These are phyloP conservation scores for Drosophila cracens DNA, from an alignment of 2,888 invertebrate species.

Conservation along the genomic window DNA sequence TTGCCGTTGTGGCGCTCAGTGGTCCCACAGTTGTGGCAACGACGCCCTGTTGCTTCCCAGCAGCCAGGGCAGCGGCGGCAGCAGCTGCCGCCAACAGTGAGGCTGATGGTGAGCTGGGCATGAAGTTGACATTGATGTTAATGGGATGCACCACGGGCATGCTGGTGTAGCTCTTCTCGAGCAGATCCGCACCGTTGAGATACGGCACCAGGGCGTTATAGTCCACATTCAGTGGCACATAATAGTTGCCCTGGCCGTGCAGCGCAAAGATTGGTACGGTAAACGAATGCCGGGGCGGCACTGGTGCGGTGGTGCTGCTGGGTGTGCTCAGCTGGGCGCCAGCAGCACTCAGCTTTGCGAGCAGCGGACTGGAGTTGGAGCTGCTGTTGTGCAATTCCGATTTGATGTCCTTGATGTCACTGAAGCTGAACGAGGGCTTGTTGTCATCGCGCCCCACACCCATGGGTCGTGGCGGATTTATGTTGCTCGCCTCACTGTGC, in stretches of 20 bases:
- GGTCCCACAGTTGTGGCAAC: constrained; percentile 43
- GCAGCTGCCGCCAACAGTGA: constrained; percentile 78
- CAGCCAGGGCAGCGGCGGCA: constrained; percentile 77
- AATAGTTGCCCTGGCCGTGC: constrained; percentile 94
- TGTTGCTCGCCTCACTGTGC: constrained; percentile 54
- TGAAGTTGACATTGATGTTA: constrained; percentile 94
- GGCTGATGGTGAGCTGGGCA: constrained; percentile 76
- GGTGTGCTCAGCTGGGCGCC: constrained; percentile 67
- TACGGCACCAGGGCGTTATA: constrained; percentile 90
- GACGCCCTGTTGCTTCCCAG: constrained; percentile 69
- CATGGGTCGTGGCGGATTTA: constrained; percentile 39
- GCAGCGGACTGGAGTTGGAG: constrained; percentile 68
- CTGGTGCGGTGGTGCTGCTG: constrained; percentile 71
- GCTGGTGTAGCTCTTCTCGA: constrained; percentile 86
- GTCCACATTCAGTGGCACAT: constrained; percentile 94
- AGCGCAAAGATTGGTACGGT: constrained; percentile 95
- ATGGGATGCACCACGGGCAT: constrained; percentile 91
- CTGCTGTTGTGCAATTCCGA: constrained; percentile 76
- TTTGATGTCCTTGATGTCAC: constrained; percentile 81
- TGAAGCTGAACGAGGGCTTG: constrained; percentile 78
- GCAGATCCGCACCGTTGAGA: constrained; percentile 87
- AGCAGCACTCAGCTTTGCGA: constrained; percentile 61
- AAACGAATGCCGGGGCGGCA: constrained; percentile 81
- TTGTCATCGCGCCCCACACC: constrained; percentile 68
- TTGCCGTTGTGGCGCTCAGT: constrained; percentile 49